Conservation (phyloP, 2,797 vertebrate genomes). For the Pristis pectinata region DNA sequence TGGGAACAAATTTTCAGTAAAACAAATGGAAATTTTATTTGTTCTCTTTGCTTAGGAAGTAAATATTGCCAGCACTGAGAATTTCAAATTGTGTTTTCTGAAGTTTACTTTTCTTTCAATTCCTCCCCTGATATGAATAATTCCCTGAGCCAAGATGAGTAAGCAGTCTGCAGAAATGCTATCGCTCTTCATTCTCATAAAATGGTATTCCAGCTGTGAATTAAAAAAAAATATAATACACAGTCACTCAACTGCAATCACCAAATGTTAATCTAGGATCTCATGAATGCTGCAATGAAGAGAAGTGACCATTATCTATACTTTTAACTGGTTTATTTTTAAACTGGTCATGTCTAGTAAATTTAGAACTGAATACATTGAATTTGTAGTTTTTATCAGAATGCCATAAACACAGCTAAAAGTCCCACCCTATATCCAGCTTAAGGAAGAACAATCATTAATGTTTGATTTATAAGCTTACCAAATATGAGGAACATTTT, state of each 20-base stretch:
- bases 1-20: not conserved
- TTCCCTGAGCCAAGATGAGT: not conserved
- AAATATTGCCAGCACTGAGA: not conserved
- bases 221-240: not conserved
- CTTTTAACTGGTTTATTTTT: not conserved
- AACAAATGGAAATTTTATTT: not conserved
- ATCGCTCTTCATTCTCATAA: not conserved
- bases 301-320: not conserved
- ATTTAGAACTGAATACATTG: not conserved
- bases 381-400: not conserved
- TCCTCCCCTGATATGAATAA: not conserved
- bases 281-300: not conserved
- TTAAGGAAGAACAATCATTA: not conserved
- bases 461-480: not conserved
- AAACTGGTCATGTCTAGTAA: not conserved
- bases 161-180: not conserved
- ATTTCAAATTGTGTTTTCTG: not conserved
- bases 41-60: not conserved
- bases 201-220: not conserved
- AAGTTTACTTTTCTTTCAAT: not conserved
- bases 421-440: not conserved
- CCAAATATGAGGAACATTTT: not conserved
- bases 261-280: not conserved
- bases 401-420: not conserved
- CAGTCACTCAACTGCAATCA: not conserved